Evolutionary conservation across 37 sponge, comb jelly and placozoan species (phyloP), one percentile per base, ranked within the genome.

Genomic region (Tethya wilhelma): DNA sequence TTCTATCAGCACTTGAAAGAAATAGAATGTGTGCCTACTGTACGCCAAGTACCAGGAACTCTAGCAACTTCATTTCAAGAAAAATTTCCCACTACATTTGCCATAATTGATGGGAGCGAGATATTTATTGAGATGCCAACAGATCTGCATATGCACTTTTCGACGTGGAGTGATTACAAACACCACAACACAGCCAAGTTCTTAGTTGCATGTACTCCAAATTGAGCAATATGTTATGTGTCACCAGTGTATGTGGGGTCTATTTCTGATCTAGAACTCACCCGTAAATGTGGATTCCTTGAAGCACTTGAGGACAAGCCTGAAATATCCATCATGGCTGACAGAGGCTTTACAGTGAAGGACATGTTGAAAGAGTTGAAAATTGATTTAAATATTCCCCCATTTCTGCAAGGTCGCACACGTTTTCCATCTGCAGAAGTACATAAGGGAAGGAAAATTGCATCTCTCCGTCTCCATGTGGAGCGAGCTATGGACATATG

Each of bases 381-480:
- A 77, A 25, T 36, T 85, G 82, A 80, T 20, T 81, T 90, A 3
- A 90, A 85, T 41, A 67, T 85, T 5, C 90, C 85, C 53, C 77
- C 90, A 29, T 90, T 90, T 49, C 30, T 84, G 59, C 71, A 79
- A 28, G 80, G 84, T 26, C 42, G 80, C 37, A 33, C 66, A 36
- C 81, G 80, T 43, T 41, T 90, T 12, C 69, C 81, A 44, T 36
- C 79, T 29, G 57, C 34, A 29, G 81, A 90, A 59, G 59, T 90
- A 2, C 42, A 66, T 31, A 31, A 36, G 28, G 85, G 85, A 31
- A 64, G 84, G 31, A 71, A 79, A 22, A 90, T 90, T 43, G 80
- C 80, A 1, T 84, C 79, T 28, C 71, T 84, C 9, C 85, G 80
- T 26, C 84, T 90, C 32, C 84, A 88, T 63, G 89, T 88, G 32